Conservation (phyloP, 2,113 vertebrate genomes). For the Saccopteryx bilineata region DNA sequence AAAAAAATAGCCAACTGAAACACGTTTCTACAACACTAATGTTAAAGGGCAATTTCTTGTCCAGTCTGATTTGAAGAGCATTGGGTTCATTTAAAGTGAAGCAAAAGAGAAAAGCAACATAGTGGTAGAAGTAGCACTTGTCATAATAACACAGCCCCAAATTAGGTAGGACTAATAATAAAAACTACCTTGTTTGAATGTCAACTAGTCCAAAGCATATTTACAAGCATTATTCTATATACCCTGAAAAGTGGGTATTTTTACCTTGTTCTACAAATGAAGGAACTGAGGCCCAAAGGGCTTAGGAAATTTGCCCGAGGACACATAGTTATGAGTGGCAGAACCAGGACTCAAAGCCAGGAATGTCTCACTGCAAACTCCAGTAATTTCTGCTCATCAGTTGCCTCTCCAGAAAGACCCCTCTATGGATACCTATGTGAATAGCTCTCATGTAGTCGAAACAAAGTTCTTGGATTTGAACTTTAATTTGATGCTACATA, state of each 20-base stretch:
- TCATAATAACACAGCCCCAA: neutral
- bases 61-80: conserved; percentile 13
- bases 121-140: neutral
- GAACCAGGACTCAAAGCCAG: neutral
- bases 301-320: conserved; percentile 32
- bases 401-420: neutral
- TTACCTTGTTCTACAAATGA: neutral
- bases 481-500: neutral
- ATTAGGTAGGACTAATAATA: neutral
- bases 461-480: neutral
- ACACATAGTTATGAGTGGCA: neutral
- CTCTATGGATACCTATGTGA: neutral
- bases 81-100: neutral
- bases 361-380: conserved; percentile 1
- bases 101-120: neutral
- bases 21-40: neutral
- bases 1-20: conserved; percentile 53
- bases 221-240: conserved; percentile 6
- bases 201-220: neutral
- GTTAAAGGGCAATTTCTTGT: neutral
- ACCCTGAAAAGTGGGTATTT: conserved; percentile 23
- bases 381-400: neutral
- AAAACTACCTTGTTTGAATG: neutral
- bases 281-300: neutral
- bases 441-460: conserved; percentile 1